Evolutionary conservation across 2,797 vertebrate genomes (phyloP), one percentile per base, ranked within the genome.

Genomic region (Onychomys arenicola): DNA sequence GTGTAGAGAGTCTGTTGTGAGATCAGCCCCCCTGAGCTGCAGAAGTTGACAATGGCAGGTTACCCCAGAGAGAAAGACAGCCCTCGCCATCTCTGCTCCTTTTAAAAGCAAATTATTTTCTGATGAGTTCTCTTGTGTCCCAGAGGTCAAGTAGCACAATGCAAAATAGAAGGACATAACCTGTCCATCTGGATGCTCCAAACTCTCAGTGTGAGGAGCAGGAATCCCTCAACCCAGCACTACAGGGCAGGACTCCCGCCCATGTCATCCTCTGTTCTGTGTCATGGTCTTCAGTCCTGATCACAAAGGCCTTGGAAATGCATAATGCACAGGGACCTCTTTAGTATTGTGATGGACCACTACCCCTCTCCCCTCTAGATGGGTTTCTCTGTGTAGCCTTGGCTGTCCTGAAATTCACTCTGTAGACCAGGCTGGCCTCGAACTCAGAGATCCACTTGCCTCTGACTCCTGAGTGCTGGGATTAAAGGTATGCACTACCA

Each of bases 21-120:
- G 21, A 76, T 13, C 3, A 25, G 27, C 46, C 27, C 59, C 59
- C 23, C 59, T 49, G 75, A 49, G 43, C 75, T 91, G 46, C 32
- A 71, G 40, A 88, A 59, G 25, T 46, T 37, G 89, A 89, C 34
- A 37, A 27, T 89, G 63, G 40, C 91, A 75, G 71, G 2, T 85
- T 61, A 81, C 57, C 80, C 89, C 40, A 57, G 40, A 52, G 52
- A 93, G 29, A 61, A 78, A 75, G 43, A 32, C 23, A 55, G 29
- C 37, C 49, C 34, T 85, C 59, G 46, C 16, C 40, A 85, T 84
- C 52, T 78, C 76, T 34, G 29, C 63, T 91, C 88, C 78, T 55
- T 91, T 93, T 55, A 67, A 96, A 89, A 90, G 89, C 78, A 93
- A 75, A 80, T 80, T 37, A 80, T 89, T 94, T 94, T 93, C 63